Evolutionary conservation across 2,797 vertebrate genomes (phyloP), one percentile per base, ranked within the genome.

Genomic region (Iguana delicatissima): DNA sequence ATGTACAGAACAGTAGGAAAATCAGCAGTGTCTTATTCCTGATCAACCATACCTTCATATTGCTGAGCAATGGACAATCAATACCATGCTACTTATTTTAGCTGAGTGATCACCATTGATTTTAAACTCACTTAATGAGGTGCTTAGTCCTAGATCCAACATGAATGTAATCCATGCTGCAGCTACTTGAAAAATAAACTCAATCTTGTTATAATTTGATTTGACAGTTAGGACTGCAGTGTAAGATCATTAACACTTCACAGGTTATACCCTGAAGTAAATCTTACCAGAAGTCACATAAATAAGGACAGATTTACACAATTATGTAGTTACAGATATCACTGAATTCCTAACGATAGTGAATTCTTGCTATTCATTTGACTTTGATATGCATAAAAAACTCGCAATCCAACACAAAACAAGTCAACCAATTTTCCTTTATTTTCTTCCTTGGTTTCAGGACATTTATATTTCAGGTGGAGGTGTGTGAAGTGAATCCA

Each of bases 171-270:
- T 95, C 57, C 91, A 80, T 92, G 94, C 95, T 95, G 88, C 89
- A 95, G 93, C 87, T 92, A 91, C 95, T 96, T 95, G 93, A 93
- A 96, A 95, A 96, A 95, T 94, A 95, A 96, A 96, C 80, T 76
- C 18, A 94, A 89, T 79, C 88, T 91, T 92, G 88, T 92, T 91
- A 57, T 96, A 96, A 96, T 96, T 95, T 95, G 96, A 95, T 94
- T 93, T 95, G 95, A 96, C 95, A 96, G 95, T 94, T 94, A 96
- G 85, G 92, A 92, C 93, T 95, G 93, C 85, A 94, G 88, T 95
- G 94, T 93, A 96, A 90, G 94, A 94, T 96, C 96, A 97, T 97
- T 96, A 97, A 96, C 95, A 97, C 95, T 97, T 96, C 96, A 96
- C 92, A 96, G 94, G 95, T 96, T 96, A 96, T 96, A 96, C 95